These are phyloP conservation scores for Agrochola lota DNA, from an alignment of 2,888 invertebrate species.

Conservation along the genomic window DNA sequence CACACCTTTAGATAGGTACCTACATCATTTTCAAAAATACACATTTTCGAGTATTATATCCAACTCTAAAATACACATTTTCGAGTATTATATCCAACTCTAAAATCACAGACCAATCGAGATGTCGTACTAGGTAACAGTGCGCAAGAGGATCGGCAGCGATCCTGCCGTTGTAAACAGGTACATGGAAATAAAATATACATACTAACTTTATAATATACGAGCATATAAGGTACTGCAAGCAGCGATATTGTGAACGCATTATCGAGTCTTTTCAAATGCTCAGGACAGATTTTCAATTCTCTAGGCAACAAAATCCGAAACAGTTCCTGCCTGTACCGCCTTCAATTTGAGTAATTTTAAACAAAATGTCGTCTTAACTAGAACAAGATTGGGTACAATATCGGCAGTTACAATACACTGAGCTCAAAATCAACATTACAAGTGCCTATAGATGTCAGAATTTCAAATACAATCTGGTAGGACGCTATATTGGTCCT, in stretches of 20 bases:
- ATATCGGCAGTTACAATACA: constrained; percentile 34
- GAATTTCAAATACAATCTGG: constrained; percentile 16
- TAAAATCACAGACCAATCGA: constrained; percentile 69
- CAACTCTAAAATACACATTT: constrained; percentile 72
- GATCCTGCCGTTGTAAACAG: constrained; percentile 48
- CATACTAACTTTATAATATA: constrained; percentile 24
- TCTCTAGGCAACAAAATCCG: background rate
- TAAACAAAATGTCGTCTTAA: background rate
- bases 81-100: constrained; percentile 72
- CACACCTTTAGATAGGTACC: constrained; percentile 60
- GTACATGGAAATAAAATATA: constrained; percentile 62
- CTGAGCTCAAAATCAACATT: constrained; percentile 21
- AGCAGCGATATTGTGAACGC: constrained; percentile 9
- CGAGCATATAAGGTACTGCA: constrained; percentile 10
- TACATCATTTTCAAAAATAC: constrained; percentile 76
- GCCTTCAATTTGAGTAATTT: background rate
- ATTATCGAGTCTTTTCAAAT: background rate
- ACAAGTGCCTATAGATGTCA: background rate
- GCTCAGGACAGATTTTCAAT: background rate
- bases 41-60: constrained; percentile 71
- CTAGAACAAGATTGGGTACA: background rate
- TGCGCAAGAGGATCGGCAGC: constrained; percentile 43
- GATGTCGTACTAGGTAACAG: constrained; percentile 61
- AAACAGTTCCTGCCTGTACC: no score
- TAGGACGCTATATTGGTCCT: background rate